A percentile compares a stretch with the other conserved stretches of the same genome.
Evolutionary conservation across 2,797 vertebrate genomes (phyloP).

Genomic region (Morus bassanus): DNA sequence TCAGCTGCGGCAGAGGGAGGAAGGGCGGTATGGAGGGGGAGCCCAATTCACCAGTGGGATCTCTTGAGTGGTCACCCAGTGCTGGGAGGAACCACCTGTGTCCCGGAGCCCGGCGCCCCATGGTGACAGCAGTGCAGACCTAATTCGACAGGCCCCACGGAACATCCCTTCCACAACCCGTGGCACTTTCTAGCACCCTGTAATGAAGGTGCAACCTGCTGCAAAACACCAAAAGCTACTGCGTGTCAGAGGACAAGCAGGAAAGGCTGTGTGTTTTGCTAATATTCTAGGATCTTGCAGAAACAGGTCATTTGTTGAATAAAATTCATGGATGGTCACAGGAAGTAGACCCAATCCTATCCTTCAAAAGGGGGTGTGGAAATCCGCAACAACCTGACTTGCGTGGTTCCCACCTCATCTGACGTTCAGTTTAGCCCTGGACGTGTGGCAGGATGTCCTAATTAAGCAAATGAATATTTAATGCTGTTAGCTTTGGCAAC

Average conservation of each 20-base stretch:
- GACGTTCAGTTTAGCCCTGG: not conserved
- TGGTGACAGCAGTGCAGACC: not conserved
- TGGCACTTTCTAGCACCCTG: not conserved
- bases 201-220: not conserved
- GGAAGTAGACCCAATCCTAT: not conserved
- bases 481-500: not conserved
- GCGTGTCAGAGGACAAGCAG: not conserved
- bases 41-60: rapidly evolving
- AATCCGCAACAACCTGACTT: not conserved
- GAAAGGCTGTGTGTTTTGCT: not conserved
- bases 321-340: not conserved
- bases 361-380: not conserved
- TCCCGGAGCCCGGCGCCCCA: rapidly evolving
- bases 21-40: not conserved
- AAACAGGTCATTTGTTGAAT: not conserved
- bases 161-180: not conserved
- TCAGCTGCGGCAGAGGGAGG: not conserved
- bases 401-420: not conserved
- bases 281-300: not conserved
- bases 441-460: not conserved
- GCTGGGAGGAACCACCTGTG: not conserved
- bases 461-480: not conserved
- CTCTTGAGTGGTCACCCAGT: rapidly evolving
- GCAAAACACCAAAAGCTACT: not conserved
- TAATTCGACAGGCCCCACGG: not conserved